Percentiles rank a stretch among this genome's conserved stretches.
Conservation (phyloP, 2,888 invertebrate species). For the Nomada lathburiana region DNA sequence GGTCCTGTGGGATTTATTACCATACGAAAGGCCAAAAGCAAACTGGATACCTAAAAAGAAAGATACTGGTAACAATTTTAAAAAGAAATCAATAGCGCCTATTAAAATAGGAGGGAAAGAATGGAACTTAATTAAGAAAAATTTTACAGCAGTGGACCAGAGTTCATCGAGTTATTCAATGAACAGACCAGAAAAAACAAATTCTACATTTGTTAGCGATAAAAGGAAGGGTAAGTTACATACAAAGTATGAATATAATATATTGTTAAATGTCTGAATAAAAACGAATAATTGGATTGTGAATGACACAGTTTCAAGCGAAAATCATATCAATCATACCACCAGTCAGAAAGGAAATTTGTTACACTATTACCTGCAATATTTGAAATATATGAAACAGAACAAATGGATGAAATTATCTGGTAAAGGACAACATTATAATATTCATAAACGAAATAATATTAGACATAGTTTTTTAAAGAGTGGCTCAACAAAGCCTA, state of each 20-base stretch:
- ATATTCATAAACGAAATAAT: neutral
- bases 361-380: slow-evolving; percentile 15
- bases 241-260: neutral
- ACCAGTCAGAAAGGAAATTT: too few species aligned
- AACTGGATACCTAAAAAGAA: neutral
- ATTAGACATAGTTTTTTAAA: neutral
- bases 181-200: neutral
- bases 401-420: neutral
- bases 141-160: too few species aligned
- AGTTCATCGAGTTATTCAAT: neutral
- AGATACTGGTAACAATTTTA: neutral
- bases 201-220: neutral
- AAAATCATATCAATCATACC: too few species aligned
- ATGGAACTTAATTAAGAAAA: too few species aligned
- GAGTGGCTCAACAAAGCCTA: neutral
- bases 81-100: neutral
- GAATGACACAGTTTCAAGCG: too few species aligned
- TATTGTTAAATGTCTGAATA: neutral
- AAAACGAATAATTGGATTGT: neutral
- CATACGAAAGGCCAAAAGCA: slow-evolving; percentile 47
- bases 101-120: too few species aligned
- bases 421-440: neutral
- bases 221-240: neutral
- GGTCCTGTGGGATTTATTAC: slow-evolving; percentile 72
- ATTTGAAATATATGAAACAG: neutral